Conservation (phyloP, 2,888 invertebrate genomes). For the Zygaena filipendulae region DNA sequence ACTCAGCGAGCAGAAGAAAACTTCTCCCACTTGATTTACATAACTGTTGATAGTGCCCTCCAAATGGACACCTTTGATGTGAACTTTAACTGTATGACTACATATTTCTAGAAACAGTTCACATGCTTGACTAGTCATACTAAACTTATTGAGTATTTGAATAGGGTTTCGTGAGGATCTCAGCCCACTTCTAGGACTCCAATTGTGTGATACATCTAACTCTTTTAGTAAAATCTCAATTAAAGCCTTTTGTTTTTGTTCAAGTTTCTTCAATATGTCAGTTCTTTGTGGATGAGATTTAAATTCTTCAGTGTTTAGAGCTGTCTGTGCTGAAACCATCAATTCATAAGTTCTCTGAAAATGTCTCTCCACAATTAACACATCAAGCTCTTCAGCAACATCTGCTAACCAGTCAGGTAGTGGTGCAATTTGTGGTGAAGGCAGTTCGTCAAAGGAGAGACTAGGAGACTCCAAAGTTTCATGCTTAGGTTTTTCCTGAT, state of each 20-base stretch:
- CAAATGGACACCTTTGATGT: conserved; percentile 81
- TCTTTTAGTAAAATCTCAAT: conserved; percentile 92
- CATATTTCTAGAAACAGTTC: conserved; percentile 84
- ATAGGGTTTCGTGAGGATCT: conserved; percentile 88
- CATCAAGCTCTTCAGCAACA: conserved; percentile 94
- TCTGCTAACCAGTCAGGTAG: conserved; percentile 90
- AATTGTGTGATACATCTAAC: conserved; percentile 88
- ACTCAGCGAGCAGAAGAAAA: conserved; percentile 84
- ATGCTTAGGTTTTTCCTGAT: conserved; percentile 44
- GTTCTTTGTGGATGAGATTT: conserved; percentile 44
- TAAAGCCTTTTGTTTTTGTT: conserved; percentile 77
- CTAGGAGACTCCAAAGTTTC: conserved; percentile 56
- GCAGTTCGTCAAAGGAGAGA: conserved; percentile 53
- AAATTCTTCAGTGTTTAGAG: conserved; percentile 45
- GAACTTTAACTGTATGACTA: conserved; percentile 83
- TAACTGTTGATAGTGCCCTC: conserved; percentile 85
- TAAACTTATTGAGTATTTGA: conserved; percentile 81
- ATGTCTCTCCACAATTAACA: conserved; percentile 93
- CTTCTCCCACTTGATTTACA: conserved; percentile 82
- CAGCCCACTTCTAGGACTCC: conserved; percentile 90
- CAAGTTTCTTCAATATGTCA: conserved; percentile 68
- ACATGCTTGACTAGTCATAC: conserved; percentile 77
- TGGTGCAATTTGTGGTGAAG: conserved; percentile 43
- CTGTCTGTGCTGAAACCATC: conserved; percentile 69
- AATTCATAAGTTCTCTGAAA: conserved; percentile 92